Evolutionary conservation across 2,113 vertebrate genomes (phyloP).

Genomic region (Periophthalmus modestus): DNA sequence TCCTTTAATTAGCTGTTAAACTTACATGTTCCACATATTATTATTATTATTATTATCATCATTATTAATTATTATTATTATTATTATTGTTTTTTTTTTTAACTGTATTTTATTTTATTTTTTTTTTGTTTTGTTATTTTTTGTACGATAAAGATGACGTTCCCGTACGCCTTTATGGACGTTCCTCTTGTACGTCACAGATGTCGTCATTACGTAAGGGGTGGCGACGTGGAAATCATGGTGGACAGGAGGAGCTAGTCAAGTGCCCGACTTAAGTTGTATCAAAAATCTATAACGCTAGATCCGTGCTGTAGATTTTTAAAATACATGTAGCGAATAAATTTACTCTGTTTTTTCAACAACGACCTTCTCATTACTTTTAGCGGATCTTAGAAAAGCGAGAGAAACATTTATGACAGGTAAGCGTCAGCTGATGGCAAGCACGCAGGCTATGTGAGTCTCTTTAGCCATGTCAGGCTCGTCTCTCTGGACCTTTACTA

Average conservation of each 20-base stretch:
- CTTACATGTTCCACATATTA: no score
- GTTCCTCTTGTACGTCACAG: slow-evolving; percentile 34
- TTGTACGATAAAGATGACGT: no score
- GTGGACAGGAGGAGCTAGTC: slow-evolving; percentile 53
- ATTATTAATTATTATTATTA: no score
- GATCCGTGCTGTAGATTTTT: neutral
- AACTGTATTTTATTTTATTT: no score
- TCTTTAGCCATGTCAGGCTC: neutral
- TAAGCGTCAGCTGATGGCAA: slow-evolving; percentile 65
- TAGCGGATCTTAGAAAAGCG: slow-evolving; percentile 14
- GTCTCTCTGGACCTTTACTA: no score
- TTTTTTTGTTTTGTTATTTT: no score
- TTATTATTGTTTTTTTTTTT: no score
- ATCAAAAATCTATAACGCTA: neutral
- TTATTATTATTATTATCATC: no score
- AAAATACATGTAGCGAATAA: neutral
- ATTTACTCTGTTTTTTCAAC: neutral
- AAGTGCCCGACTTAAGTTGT: slow-evolving; percentile 45
- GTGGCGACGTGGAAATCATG: slow-evolving; percentile 75
- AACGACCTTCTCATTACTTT: neutral
- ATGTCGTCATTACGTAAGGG: slow-evolving; percentile 62
- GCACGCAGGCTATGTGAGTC: slow-evolving; percentile 32
- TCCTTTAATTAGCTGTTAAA: no score
- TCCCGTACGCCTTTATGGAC: no score
- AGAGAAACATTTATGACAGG: slow-evolving; percentile 65